phyloP scores from a whole-genome alignment of 2,797 vertebrate genomes.

The Aotus griseimembra region DNA sequence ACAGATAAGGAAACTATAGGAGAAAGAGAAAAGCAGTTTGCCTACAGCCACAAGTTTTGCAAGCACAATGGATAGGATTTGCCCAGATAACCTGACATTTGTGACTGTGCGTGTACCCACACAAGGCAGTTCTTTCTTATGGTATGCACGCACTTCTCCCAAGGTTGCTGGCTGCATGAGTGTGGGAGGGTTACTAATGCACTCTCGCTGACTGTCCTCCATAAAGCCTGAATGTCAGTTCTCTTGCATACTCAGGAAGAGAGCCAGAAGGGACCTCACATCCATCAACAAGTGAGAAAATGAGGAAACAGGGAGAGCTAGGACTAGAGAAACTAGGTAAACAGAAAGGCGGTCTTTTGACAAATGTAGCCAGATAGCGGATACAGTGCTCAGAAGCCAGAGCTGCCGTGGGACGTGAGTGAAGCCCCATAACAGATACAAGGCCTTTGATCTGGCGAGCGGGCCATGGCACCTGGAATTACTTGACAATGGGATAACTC shows the following conservation, averaged over 20 bases:
- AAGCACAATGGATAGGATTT: not conserved
- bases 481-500: not conserved
- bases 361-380: not conserved
- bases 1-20: not conserved
- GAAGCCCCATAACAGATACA: not conserved
- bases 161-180: accelerated
- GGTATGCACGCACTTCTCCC: accelerated
- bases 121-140: accelerated
- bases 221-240: not conserved
- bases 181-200: not conserved
- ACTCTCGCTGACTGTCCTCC: not conserved
- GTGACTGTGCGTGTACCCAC: accelerated
- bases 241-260: not conserved
- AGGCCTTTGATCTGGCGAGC: too few relatives aligned
- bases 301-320: not conserved
- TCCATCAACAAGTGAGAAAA: not conserved
- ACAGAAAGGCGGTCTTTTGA: not conserved
- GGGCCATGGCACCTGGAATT: not conserved
- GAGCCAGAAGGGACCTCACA: not conserved
- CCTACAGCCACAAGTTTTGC: not conserved
- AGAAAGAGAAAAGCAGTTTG: not conserved
- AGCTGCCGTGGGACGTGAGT: not conserved
- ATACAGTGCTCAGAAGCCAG: not conserved
- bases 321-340: not conserved
- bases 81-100: accelerated